These are phyloP conservation scores for Luehdorfia chinensis DNA, from an alignment of 1,140 invertebrate genomes.

Conservation along the genomic window DNA sequence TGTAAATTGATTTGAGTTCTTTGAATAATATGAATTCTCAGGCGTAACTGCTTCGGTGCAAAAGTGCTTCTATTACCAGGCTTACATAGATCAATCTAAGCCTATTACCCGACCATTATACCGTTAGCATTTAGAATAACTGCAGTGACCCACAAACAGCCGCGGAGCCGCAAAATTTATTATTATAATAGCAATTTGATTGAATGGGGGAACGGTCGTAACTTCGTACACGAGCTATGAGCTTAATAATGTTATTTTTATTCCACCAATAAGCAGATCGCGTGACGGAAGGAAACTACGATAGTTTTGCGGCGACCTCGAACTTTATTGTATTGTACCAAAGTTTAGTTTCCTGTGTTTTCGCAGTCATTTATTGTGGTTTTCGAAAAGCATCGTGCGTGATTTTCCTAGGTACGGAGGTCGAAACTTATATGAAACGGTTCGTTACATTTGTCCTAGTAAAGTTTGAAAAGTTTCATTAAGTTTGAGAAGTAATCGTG, in stretches of 20 bases:
- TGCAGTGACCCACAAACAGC: constrained; percentile 10
- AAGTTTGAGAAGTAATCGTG: too few relatives aligned
- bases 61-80: too few relatives aligned
- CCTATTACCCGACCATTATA: constrained; percentile 8
- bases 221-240: constrained; percentile 15
- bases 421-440: constrained; percentile 1
- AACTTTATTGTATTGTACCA: constrained; percentile 24
- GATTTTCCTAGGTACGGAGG: neutral
- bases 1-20: too few relatives aligned
- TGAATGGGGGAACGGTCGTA: constrained; percentile 15
- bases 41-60: too few relatives aligned
- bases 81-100: neutral
- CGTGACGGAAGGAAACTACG: constrained; percentile 31
- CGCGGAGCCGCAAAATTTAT: constrained; percentile 14
- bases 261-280: constrained; percentile 35
- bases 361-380: neutral
- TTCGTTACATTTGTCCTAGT: neutral
- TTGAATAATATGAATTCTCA: too few relatives aligned
- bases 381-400: constrained; percentile 1
- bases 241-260: constrained; percentile 35
- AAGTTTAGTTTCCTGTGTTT: constrained; percentile 20
- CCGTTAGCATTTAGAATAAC: neutral
- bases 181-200: constrained; percentile 19
- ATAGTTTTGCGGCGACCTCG: constrained; percentile 12
- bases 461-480: neutral